Evolutionary conservation across 2,797 vertebrate genomes (phyloP), one percentile per base, ranked within the genome.

Genomic region (Phyllotis vaccarum): DNA sequence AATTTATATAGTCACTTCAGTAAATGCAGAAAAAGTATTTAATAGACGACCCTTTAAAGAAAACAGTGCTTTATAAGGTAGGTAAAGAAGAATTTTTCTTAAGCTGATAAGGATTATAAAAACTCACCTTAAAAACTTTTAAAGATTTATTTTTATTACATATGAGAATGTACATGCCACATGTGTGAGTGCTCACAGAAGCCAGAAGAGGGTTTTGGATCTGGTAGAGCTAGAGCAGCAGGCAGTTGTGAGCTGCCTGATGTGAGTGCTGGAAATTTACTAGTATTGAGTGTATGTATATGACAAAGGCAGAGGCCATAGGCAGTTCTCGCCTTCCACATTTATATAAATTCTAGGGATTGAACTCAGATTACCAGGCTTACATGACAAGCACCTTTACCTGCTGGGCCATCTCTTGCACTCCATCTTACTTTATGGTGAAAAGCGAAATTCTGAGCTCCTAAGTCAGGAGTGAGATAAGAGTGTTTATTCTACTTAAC

Each of bases 381-480:
- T 85, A 29, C 29, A 46, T 85, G 29, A 13, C 40, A 66, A n/a
- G 19, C 31, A 7, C 43, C 11, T 34, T 85, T 64, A 66, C 31
- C 60, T 49, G 19, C 40, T n/a, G 31, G 49, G 19, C 17, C 31
- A 46, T 22, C 60, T 49, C 31, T 22, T 34, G 29, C 62, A 46
- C 27, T 49, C 34, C 21, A 43, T 75, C 37, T 56, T 80, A 60
- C 17, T 93, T 78, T 24, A 16, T 80, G 58, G 21, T 81, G 43
- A 92, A 80, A 94, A 46, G 60, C 49, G 81, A 29, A 89, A 89
- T 62, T 74, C 21, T 78, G 21, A 91, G n/a, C 46, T 64, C 64
- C 22, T 89, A 95, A 92, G 19, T 93, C 5, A 66, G 43, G 17
- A 91, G 83, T 89, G n/a, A 54, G 24, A 37, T 40, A 91, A 86